These are phyloP conservation scores for Ceratothoa steindachneri DNA, from an alignment of 2,888 invertebrate species.

Conservation along the genomic window DNA sequence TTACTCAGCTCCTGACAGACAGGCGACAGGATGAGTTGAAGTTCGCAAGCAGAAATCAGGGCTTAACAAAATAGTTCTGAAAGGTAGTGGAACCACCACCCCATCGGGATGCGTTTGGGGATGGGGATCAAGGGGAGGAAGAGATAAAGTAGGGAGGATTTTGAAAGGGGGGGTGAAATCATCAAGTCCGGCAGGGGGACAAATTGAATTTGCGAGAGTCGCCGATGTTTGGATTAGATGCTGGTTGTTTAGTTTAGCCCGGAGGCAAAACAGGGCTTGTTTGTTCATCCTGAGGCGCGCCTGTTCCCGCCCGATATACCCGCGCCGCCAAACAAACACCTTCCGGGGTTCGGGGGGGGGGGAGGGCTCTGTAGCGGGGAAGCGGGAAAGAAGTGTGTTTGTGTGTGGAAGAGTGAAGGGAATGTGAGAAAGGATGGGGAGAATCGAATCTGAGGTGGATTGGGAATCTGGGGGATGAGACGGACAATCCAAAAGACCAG, in stretches of 20 bases:
- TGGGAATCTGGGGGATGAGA: neutral
- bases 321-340: conserved; percentile 40
- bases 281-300: conserved; percentile 45
- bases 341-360: neutral
- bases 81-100: too few relatives aligned
- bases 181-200: conserved; percentile 41
- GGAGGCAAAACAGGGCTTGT: conserved; percentile 46
- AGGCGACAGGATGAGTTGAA: neutral
- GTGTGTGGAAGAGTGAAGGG: too few relatives aligned
- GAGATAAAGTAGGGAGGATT: neutral
- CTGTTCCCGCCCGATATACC: conserved; percentile 45
- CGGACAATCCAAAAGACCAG: too few relatives aligned
- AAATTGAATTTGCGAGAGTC: conserved; percentile 47
- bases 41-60: neutral
- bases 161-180: conserved; percentile 4
- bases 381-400: neutral
- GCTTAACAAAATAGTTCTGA: too few relatives aligned
- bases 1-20: neutral
- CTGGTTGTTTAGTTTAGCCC: conserved; percentile 46
- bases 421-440: too few relatives aligned
- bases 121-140: neutral
- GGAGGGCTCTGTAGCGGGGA: neutral
- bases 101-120: too few relatives aligned
- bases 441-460: neutral
- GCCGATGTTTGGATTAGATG: conserved; percentile 46